Evolutionary conservation across 2,797 vertebrate genomes (phyloP), one percentile per base, ranked within the genome.

Genomic region (Hydrophis major): DNA sequence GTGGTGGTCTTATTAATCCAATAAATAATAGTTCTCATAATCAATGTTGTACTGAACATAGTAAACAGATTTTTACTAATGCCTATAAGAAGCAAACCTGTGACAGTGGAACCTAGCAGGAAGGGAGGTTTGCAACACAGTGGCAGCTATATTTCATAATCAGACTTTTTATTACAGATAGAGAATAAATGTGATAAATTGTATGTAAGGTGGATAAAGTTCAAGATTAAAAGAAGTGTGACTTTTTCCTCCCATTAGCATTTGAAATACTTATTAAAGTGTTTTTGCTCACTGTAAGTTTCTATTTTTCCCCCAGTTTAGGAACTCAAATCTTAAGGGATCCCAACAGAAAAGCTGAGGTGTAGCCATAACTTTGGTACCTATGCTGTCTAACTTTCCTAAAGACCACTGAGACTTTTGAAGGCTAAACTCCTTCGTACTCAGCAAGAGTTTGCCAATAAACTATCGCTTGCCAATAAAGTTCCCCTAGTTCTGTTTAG

Each of bases 391-490:
- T 47, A 25, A 14, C 14, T 56, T 6, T 47, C 10, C 13, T 55
- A 10, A 32, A 37, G 87, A 89, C 25, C 50, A 53, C 27, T 56
- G n/a, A 57, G 92, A 53, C 10, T 28, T 91, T 88, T 63, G 56
- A 92, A 16, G 0, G 0, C 2, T 13, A 32, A 18, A 88, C 4
- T 55, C 42, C 74, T 55, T 27, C 53, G 90, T 66, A 93, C 89
- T 4, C 2, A 94, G 18, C 22, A 93, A 53, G 74, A 42, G 61
- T 92, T 60, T 93, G 57, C 37, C 37, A 22, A 47, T 94, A 92
- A 0, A 61, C 42, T 88, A 0, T 0, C 0, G 56, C 94, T 69
- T 63, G n/a, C 32, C 91, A 18, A 20, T 22, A 5, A 91, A 57
- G 13, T 22, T 55, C 0, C 78, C 61, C 53, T 91, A 53, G 11